Percentiles rank a stretch among this genome's conserved stretches.
These are phyloP conservation scores for Ceyx melanurus DNA, from an alignment of 2,113 vertebrate genomes.

Conservation along the genomic window DNA sequence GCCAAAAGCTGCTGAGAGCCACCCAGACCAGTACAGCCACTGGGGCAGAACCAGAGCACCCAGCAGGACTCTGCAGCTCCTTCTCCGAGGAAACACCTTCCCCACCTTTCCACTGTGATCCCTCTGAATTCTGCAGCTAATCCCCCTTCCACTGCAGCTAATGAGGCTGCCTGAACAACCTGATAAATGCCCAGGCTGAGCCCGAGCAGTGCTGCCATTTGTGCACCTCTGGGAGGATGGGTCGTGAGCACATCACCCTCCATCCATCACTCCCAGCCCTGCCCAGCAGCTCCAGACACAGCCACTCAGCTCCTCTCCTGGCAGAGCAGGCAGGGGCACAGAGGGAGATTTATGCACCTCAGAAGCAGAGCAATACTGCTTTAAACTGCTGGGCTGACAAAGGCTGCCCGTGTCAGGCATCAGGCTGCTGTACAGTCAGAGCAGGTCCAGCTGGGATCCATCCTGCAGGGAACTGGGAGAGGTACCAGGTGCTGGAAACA, in stretches of 20 bases:
- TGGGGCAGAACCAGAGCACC: neutral
- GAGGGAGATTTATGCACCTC: neutral
- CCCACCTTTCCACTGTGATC: neutral
- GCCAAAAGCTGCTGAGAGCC: neutral
- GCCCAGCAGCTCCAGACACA: neutral
- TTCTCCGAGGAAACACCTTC: neutral
- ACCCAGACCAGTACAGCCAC: neutral
- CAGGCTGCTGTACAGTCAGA: too few species aligned
- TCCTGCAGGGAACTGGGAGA: fast-evolving
- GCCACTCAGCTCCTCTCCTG: neutral
- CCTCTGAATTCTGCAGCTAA: neutral
- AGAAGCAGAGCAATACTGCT: neutral
- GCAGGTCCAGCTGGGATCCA: neutral
- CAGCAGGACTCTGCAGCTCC: neutral
- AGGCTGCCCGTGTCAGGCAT: neutral
- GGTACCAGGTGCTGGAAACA: neutral
- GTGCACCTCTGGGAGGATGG: neutral
- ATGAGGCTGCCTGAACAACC: neutral
- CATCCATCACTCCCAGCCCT: neutral
- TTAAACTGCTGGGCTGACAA: neutral
- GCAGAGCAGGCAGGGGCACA: neutral
- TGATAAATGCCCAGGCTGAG: neutral
- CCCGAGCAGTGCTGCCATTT: neutral
- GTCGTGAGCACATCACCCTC: neutral
- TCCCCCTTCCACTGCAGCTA: neutral